These are phyloP conservation scores for Matsumyia berberina DNA, from an alignment of 2,888 invertebrate species.

Conservation along the genomic window DNA sequence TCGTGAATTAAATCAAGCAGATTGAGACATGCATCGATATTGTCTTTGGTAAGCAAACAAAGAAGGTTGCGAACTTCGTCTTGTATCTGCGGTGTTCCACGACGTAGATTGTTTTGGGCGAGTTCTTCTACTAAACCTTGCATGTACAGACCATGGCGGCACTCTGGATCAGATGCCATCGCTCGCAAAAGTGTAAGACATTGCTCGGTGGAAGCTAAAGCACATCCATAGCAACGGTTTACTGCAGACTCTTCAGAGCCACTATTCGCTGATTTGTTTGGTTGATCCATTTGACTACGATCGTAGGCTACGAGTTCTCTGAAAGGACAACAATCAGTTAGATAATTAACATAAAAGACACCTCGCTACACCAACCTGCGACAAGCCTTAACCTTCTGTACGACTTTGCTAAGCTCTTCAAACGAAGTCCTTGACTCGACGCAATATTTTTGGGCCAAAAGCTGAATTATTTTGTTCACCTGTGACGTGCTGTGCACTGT, in stretches of 20 bases:
- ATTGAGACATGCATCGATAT: conserved; percentile 90
- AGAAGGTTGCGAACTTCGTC: conserved; percentile 95
- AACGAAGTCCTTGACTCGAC: conserved; percentile 97
- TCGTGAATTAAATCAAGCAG: conserved; percentile 89
- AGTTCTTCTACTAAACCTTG: conserved; percentile 95
- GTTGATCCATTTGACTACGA: conserved; percentile 89
- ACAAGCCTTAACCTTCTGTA: conserved; percentile 95
- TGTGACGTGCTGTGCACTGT: conserved; percentile 86
- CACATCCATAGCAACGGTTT: conserved; percentile 93
- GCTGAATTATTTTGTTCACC: conserved; percentile 96
- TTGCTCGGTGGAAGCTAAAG: conserved; percentile 96
- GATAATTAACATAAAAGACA: background rate
- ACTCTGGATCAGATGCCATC: conserved; percentile 91
- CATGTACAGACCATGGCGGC: conserved; percentile 90
- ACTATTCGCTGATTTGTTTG: conserved; percentile 77
- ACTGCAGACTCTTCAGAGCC: conserved; percentile 82
- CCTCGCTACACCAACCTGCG: conserved; percentile 85
- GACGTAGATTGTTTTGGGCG: conserved; percentile 94
- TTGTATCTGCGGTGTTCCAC: conserved; percentile 93
- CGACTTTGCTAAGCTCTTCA: conserved; percentile 96
- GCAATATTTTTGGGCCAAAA: conserved; percentile 97
- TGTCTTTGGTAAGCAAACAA: conserved; percentile 95
- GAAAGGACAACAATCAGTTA: background rate
- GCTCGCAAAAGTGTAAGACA: conserved; percentile 96
- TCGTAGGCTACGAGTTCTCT: conserved; percentile 96